Base-by-base conservation (phyloP, 2,797 vertebrate genomes). In the Urosaurus nigricauda region DNA sequence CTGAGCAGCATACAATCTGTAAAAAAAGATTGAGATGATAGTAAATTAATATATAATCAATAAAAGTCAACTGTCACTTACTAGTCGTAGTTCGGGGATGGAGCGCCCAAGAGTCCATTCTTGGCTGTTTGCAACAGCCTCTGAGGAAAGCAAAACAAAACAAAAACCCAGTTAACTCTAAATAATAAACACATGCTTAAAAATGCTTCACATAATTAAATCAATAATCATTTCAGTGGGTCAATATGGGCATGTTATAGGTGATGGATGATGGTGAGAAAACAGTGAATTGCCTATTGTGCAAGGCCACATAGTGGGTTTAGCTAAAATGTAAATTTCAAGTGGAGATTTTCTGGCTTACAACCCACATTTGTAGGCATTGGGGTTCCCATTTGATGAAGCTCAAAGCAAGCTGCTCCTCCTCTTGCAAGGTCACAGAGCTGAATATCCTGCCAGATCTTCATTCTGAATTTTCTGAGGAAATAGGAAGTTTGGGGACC, bases 91-190 rank as follows among this genome's bases (percentile, higher is more conserved):
- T 96, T 99, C 98, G 0, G 98, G 98, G 95, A 99, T 92, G 24
- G 98, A 96, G 95, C 98, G 98, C 91, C 97, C 97, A 93, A 99
- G 95, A 32, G 97, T 98, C 98, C 98, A 99, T 96, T 99, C 99
- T 95, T 99, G 99, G 94, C 98, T 99, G 96, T 98, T 99, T 93
- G 97, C 97, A 92, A 98, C 97, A 75, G 98, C 98, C 91, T 98
- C 99, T 99, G 95, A 0, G 60, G 88, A 17, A 56, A 87, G 80
- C 35, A 88, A 87, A 53, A 12, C n/a, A n/a, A 37, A 0, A 14
- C 71, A 35, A 0, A n/a, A 80, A 88, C 65, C 11, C 65, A 68
- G 12, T 89, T 88, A 85, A 35, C 0, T 0, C 68, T 60, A 32
- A 79, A 24, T 56, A 43, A 75, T 26, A 32, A 40, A 14, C 24